phyloP scores from a whole-genome alignment of 1,140 invertebrate genomes.

The Cyclargus thomasi region DNA sequence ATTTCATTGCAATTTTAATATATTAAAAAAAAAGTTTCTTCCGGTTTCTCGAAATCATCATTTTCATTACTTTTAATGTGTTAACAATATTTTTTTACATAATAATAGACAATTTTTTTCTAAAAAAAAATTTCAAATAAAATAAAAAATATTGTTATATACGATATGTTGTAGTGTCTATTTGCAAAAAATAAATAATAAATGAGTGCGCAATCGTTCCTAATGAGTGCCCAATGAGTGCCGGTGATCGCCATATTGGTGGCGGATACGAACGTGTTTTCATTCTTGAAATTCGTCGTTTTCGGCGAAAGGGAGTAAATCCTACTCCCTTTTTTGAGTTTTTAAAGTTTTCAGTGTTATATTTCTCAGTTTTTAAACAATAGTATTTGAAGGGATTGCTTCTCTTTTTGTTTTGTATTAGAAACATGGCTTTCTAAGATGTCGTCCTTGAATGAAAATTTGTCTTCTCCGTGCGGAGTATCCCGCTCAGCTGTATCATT shows the following conservation, averaged over 20 bases:
- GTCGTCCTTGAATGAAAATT: constrained; percentile 79
- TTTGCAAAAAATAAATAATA: constrained; percentile 22
- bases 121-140: too few relatives aligned
- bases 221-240: too few relatives aligned
- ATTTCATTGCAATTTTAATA: too few relatives aligned
- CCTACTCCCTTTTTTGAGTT: constrained; percentile 71
- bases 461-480: constrained; percentile 82
- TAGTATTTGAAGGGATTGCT: constrained; percentile 41
- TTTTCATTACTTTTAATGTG: too few relatives aligned
- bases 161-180: constrained; percentile 20
- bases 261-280: constrained; percentile 75
- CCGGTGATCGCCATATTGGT: constrained; percentile 81
- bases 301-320: constrained; percentile 78
- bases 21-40: too few relatives aligned
- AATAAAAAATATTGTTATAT: neutral
- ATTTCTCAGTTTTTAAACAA: constrained; percentile 56
- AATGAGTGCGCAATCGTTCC: constrained; percentile 64
- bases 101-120: too few relatives aligned
- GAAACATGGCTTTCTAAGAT: constrained; percentile 90
- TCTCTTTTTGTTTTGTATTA: constrained; percentile 75
- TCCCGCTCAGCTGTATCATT: constrained; percentile 59
- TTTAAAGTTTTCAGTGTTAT: constrained; percentile 48
- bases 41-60: too few relatives aligned
- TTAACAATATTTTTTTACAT: too few relatives aligned
- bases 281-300: constrained; percentile 76